A percentile compares a stretch with the other conserved stretches of the same genome.
phyloP scores from a whole-genome alignment of 2,888 invertebrate species.

The Melinopterus prodromus region DNA sequence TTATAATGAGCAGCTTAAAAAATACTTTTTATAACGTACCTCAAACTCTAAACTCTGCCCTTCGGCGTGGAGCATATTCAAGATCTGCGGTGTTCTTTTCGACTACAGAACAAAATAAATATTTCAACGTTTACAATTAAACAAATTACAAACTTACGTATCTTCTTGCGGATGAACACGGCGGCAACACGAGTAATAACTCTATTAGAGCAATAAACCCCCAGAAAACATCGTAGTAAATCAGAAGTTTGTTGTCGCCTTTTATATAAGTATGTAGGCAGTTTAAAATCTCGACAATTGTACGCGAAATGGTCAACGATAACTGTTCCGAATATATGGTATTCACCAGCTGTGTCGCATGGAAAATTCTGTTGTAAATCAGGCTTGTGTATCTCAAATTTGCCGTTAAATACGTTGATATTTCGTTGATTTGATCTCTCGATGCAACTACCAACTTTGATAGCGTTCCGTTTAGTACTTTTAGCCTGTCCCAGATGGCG shows the following conservation, averaged over 20 bases:
- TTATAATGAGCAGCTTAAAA: background rate
- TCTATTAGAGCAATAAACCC: conserved; percentile 33
- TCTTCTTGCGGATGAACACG: conserved; percentile 33
- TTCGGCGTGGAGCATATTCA: conserved; percentile 32
- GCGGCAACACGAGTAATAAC: conserved; percentile 34
- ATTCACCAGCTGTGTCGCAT: conserved; percentile 30
- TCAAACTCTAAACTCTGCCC: conserved; percentile 26
- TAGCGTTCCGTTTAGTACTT: conserved; percentile 31
- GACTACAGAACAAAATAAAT: conserved; percentile 36
- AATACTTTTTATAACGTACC: background rate
- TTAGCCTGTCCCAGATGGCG: conserved; percentile 35
- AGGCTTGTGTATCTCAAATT: conserved; percentile 27
- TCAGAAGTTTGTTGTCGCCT: conserved; percentile 23
- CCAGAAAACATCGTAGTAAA: conserved; percentile 36
- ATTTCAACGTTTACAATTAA: background rate
- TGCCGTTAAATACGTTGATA: background rate
- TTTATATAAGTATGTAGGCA: conserved; percentile 33
- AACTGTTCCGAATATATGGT: conserved; percentile 34
- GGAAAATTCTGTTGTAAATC: conserved; percentile 32
- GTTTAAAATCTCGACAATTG: conserved; percentile 36
- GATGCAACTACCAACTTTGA: conserved; percentile 29
- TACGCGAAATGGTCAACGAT: conserved; percentile 29
- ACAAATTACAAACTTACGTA: conserved; percentile 28
- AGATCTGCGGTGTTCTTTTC: conserved; percentile 37
- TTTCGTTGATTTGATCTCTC: background rate